Percentiles rank a stretch among this genome's conserved stretches.
Evolutionary conservation across 2,888 invertebrate species (phyloP).

Genomic region (Mystacides longicornis): DNA sequence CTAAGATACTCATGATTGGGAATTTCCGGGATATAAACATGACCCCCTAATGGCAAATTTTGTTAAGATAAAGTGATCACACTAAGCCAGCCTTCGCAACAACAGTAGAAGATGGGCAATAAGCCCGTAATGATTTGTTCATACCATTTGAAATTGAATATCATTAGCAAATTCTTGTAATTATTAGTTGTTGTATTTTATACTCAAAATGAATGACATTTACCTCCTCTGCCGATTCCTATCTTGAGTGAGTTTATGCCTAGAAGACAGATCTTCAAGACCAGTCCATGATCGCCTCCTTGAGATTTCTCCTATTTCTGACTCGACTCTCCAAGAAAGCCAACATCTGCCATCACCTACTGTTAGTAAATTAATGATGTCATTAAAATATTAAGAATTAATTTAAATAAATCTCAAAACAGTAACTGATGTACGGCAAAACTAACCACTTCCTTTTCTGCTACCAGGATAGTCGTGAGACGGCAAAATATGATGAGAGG

Average conservation of each 20-base stretch:
- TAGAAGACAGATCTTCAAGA: conserved; percentile 58
- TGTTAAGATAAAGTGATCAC: no score
- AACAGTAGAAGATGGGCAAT: no score
- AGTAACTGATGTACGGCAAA: neutral
- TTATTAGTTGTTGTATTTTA: no score
- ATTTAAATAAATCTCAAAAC: neutral
- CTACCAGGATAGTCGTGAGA: conserved; percentile 49
- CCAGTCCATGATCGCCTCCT: conserved; percentile 78
- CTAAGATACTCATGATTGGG: no score
- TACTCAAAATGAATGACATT: neutral
- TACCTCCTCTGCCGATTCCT: conserved; percentile 47
- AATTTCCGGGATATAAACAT: no score
- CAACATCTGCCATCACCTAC: conserved; percentile 44
- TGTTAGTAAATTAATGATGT: neutral
- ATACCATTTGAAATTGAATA: no score
- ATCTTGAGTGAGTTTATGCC: conserved; percentile 24
- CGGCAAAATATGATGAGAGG: conserved; percentile 41
- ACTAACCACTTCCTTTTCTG: conserved; percentile 55
- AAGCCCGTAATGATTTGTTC: no score
- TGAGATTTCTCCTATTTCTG: conserved; percentile 42
- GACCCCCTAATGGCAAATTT: no score
- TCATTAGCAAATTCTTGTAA: no score
- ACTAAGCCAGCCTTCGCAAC: no score
- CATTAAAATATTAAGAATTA: neutral
- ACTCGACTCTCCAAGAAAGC: conserved; percentile 48